These are phyloP conservation scores for Sciurus carolinensis DNA, from an alignment of 2,797 vertebrate genomes.

Conservation along the genomic window DNA sequence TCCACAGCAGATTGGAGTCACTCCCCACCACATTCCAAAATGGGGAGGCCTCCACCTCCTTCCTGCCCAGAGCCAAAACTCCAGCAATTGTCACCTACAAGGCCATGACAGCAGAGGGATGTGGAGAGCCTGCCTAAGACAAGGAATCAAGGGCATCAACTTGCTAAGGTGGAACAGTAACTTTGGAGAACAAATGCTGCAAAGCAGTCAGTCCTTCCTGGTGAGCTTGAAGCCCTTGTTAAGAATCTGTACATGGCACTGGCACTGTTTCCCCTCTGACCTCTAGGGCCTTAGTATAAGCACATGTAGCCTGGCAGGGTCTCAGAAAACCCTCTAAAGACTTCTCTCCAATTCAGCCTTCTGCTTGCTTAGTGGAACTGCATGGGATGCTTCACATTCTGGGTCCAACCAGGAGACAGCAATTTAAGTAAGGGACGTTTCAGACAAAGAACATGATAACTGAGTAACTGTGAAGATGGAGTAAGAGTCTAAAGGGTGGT, in stretches of 20 bases:
- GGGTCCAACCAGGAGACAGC: not conserved
- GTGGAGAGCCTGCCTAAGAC: not conserved
- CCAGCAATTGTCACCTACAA: not conserved
- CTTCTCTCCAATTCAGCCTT: constrained; percentile 10
- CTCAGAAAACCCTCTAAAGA: not conserved
- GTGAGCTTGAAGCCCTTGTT: not conserved
- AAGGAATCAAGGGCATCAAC: not conserved
- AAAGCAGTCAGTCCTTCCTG: not conserved
- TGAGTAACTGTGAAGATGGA: constrained; percentile 29
- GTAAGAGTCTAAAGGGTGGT: not conserved
- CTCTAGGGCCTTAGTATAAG: not conserved
- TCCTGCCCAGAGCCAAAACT: not conserved
- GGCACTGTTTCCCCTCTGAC: not conserved
- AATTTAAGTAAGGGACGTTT: not conserved
- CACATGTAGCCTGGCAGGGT: not conserved
- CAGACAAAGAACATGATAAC: not conserved
- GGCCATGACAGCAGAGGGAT: not conserved
- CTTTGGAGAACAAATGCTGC: constrained; percentile 4
- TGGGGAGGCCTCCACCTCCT: not conserved
- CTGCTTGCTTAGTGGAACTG: not conserved
- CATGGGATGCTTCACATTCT: not conserved
- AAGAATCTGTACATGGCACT: not conserved
- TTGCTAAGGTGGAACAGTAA: not conserved
- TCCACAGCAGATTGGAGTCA: too few relatives aligned
- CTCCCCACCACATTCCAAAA: not conserved